A percentile compares a stretch with the other conserved stretches of the same genome.
Conservation (phyloP, 2,797 vertebrate genomes). For the Lemur catta region DNA sequence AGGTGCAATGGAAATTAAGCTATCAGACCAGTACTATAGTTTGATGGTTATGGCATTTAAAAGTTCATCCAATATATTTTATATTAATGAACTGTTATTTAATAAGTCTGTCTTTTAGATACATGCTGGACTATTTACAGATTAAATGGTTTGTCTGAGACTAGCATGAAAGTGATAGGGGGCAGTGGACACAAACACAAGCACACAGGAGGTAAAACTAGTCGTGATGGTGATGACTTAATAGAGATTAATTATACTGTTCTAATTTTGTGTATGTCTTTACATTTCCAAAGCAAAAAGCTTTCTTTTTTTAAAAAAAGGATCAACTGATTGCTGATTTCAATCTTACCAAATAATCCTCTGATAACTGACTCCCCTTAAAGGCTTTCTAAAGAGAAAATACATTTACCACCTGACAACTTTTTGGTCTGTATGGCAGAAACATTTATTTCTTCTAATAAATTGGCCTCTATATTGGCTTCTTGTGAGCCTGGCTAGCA, state of each 20-base stretch:
- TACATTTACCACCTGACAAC: not conserved
- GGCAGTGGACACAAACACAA: not conserved
- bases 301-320: not conserved
- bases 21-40: not conserved
- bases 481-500: not conserved
- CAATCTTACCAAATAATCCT: slow-evolving; percentile 10
- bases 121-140: slow-evolving; percentile 42
- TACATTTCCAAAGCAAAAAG: not conserved
- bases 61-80: not conserved
- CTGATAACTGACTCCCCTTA: not conserved
- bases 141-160: slow-evolving; percentile 4
- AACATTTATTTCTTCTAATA: slow-evolving; percentile 5
- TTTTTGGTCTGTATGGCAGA: slow-evolving; percentile 34
- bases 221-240: not conserved
- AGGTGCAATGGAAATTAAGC: not conserved
- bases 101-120: slow-evolving; percentile 7
- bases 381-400: slow-evolving; percentile 30
- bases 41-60: not conserved
- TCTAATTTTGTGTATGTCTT: not conserved
- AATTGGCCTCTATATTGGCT: not conserved
- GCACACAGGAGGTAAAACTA: not conserved
- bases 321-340: not conserved
- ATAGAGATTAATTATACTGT: not conserved
- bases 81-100: not conserved
- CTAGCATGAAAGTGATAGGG: not conserved